phyloP scores from a whole-genome alignment of 2,888 invertebrate genomes.

The Oasisia sp. region DNA sequence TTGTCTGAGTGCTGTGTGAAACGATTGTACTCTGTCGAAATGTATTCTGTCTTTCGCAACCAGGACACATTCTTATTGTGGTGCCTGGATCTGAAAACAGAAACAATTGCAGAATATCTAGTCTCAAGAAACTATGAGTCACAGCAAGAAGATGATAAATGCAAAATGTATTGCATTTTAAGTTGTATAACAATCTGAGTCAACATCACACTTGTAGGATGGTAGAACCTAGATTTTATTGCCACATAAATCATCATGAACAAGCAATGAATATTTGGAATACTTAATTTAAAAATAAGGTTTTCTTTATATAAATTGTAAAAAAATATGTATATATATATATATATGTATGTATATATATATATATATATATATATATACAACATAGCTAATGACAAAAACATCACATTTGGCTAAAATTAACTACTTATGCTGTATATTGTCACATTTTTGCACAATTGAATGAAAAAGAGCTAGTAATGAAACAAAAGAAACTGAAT shows the following conservation, averaged over 20 bases:
- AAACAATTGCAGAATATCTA: constrained; percentile 27
- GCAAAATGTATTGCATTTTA: no score
- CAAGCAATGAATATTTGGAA: background rate
- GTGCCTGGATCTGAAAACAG: constrained; percentile 78
- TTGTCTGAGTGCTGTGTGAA: constrained; percentile 97
- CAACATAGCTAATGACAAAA: no score
- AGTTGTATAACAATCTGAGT: background rate
- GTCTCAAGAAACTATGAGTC: background rate
- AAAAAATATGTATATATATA: background rate
- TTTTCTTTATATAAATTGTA: background rate
- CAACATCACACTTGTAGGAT: background rate
- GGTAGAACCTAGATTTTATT: background rate
- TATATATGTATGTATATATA: no score
- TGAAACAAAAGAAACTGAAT: no score
- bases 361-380: no score
- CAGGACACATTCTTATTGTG: constrained; percentile 97
- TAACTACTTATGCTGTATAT: no score
- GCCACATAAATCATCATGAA: background rate
- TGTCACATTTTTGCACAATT: no score
- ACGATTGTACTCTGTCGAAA: constrained; percentile 97
- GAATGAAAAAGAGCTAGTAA: no score
- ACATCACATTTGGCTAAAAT: no score
- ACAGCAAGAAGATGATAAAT: no score
- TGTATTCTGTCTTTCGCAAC: constrained; percentile 98
- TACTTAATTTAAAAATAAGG: background rate